These are phyloP conservation scores for Heterodera carotae DNA, from an alignment of 1,140 invertebrate genomes.

Conservation along the genomic window DNA sequence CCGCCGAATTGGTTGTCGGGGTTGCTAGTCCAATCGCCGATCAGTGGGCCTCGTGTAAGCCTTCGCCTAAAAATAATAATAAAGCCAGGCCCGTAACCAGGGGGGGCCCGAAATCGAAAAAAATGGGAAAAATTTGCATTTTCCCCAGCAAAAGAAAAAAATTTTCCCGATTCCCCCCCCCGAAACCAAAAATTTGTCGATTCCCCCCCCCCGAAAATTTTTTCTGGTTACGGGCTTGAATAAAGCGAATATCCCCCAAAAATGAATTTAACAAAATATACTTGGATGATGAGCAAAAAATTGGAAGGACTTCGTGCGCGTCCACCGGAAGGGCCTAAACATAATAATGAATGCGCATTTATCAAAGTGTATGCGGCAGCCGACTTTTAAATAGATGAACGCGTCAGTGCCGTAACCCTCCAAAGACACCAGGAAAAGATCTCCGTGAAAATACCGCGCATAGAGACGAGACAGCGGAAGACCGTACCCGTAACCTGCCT, in stretches of 20 bases:
- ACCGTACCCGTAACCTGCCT: conserved; percentile 90
- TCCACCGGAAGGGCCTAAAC: conserved; percentile 59
- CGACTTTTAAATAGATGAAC: conserved; percentile 89
- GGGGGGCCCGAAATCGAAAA: too few species aligned
- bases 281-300: conserved; percentile 54
- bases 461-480: conserved; percentile 92
- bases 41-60: conserved; percentile 54
- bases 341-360: neutral
- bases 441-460: conserved; percentile 95
- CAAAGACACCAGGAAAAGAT: conserved; percentile 85
- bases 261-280: conserved; percentile 43
- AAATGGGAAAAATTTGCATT: too few species aligned
- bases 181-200: too few species aligned
- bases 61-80: conserved; percentile 56
- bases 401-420: conserved; percentile 96
- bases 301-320: conserved; percentile 63
- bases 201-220: too few species aligned
- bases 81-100: too few species aligned
- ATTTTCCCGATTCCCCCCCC: too few species aligned
- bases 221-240: too few species aligned
- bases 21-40: conserved; percentile 57
- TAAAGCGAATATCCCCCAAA: too few species aligned
- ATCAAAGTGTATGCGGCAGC: conserved; percentile 67
- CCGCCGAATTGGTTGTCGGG: neutral
- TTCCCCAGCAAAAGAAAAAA: too few species aligned